Conservation (phyloP, 2,113 vertebrate genomes). For the Cryptotis parvus region DNA sequence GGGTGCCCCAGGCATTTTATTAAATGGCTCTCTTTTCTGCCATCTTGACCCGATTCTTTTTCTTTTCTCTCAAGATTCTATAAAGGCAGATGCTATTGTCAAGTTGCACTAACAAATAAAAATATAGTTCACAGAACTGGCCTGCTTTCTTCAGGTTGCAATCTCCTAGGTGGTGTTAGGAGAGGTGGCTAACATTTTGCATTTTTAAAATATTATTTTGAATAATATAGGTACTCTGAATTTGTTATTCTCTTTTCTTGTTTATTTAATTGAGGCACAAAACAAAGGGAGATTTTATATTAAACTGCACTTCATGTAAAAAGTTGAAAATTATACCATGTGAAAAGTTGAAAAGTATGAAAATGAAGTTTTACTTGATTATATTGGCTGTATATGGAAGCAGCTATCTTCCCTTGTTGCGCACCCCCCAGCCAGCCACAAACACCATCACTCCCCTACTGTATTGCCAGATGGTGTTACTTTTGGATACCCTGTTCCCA, state of each 20-base stretch:
- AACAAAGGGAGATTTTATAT: slow-evolving; percentile 11
- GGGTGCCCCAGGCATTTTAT: too few species aligned
- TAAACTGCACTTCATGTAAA: neutral
- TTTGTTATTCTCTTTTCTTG: neutral
- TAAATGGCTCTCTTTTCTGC: too few species aligned
- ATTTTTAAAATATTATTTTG: neutral
- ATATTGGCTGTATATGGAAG: neutral
- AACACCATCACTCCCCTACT: neutral
- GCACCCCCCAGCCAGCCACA: neutral
- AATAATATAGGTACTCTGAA: neutral
- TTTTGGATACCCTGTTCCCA: neutral
- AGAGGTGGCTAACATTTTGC: neutral
- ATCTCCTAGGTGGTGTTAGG: neutral
- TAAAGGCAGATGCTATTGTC: neutral
- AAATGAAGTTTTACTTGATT: neutral
- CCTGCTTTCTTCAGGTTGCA: neutral
- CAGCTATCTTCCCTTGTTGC: rapidly evolving
- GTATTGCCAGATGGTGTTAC: rapidly evolving
- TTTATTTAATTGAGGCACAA: neutral
- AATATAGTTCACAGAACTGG: neutral
- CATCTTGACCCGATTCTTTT: too few species aligned
- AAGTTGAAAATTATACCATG: neutral
- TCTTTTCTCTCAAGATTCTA: neutral
- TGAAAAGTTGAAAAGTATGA: neutral
- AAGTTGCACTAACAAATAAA: neutral